These are phyloP conservation scores for Drosophila setosimentum DNA, from an alignment of 2,888 invertebrate genomes.

Conservation along the genomic window DNA sequence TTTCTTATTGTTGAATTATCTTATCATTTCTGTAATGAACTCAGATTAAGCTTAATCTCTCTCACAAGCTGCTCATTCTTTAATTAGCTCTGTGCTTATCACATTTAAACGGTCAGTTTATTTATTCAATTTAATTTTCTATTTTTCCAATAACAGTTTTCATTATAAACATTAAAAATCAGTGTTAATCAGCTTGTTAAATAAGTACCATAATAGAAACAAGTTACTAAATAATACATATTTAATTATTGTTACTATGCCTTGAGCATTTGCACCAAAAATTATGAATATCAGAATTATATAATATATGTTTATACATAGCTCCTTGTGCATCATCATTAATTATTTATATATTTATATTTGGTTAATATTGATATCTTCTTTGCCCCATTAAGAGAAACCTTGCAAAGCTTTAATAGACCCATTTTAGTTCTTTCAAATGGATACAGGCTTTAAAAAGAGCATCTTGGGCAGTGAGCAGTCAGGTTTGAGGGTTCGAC, in stretches of 20 bases:
- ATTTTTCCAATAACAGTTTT: neutral
- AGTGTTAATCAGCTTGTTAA: neutral
- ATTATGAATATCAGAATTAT: neutral
- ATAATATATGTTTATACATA: too few relatives aligned
- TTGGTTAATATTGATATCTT: neutral
- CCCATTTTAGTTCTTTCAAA: neutral
- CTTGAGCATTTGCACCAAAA: neutral
- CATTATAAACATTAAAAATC: neutral
- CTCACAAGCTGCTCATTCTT: neutral
- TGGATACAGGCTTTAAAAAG: constrained; percentile 1
- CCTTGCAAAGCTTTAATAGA: neutral
- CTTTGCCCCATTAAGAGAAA: neutral
- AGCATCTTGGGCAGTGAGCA: constrained; percentile 25
- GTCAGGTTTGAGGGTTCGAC: constrained; percentile 34
- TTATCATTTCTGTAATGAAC: neutral
- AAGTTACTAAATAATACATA: neutral
- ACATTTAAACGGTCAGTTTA: neutral
- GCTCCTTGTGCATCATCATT: neutral
- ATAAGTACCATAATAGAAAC: neutral
- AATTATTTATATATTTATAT: neutral
- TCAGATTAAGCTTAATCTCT: neutral
- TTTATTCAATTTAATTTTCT: neutral
- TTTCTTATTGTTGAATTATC: neutral
- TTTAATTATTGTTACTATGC: neutral
- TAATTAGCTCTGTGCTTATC: neutral